phyloP scores from a whole-genome alignment of 2,113 vertebrate genomes.

The Rhadina sibilatrix region DNA sequence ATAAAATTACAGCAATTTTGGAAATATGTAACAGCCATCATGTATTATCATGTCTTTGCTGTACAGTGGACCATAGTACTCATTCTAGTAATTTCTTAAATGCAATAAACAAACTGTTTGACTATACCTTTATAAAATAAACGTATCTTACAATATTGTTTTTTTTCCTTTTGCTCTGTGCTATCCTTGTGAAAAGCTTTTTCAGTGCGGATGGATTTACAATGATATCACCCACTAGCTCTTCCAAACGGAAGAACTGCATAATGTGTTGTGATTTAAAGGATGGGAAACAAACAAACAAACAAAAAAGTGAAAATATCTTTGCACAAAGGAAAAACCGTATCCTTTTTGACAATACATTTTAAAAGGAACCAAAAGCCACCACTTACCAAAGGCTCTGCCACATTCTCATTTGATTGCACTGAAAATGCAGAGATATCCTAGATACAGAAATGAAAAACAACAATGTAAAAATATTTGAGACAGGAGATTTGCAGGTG shows the following conservation, averaged over 20 bases:
- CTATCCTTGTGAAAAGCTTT: neutral
- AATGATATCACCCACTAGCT: neutral
- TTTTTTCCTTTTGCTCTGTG: neutral
- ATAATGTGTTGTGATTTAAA: neutral
- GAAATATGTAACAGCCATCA: neutral
- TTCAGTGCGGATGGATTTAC: neutral
- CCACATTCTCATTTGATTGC: constrained; percentile 73
- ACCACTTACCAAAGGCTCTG: constrained; percentile 84
- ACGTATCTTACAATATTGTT: neutral
- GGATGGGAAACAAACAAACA: neutral
- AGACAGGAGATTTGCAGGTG: neutral
- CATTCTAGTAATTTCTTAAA: neutral
- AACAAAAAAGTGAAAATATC: neutral
- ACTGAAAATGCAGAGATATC: constrained; percentile 76
- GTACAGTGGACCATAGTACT: neutral
- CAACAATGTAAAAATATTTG: neutral
- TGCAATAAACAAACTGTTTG: neutral
- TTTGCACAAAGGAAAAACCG: neutral
- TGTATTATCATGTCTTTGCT: neutral
- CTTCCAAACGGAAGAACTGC: neutral
- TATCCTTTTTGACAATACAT: neutral
- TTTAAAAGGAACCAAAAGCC: neutral
- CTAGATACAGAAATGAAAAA: constrained; percentile 63
- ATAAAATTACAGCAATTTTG: neutral
- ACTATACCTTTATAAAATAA: neutral